Conservation (phyloP, 2,888 invertebrate species). For the Opisthograptis luteolata region DNA sequence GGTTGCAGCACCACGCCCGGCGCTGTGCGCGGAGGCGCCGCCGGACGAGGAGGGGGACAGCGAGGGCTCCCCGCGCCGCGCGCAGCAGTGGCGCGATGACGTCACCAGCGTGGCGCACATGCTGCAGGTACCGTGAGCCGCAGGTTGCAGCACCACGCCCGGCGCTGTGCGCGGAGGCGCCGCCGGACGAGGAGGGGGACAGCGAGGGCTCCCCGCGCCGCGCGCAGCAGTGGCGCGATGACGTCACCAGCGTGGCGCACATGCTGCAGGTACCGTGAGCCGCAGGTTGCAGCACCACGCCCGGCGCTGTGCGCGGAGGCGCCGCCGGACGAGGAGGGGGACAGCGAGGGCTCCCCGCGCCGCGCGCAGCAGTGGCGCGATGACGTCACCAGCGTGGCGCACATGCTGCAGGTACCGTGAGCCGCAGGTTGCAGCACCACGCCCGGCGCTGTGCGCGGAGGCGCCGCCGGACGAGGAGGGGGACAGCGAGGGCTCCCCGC, state of each 20-base stretch:
- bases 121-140: slow-evolving; percentile 51
- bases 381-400: slow-evolving; percentile 54
- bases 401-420: slow-evolving; percentile 49
- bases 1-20: slow-evolving; percentile 87
- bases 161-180: slow-evolving; percentile 60
- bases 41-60: slow-evolving; percentile 50
- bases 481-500: too few species aligned
- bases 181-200: slow-evolving; percentile 50
- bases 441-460: too few species aligned
- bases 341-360: slow-evolving; percentile 58
- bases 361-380: slow-evolving; percentile 65
- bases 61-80: slow-evolving; percentile 60
- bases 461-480: too few species aligned
- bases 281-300: slow-evolving; percentile 88
- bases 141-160: slow-evolving; percentile 88
- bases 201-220: slow-evolving; percentile 59
- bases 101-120: slow-evolving; percentile 48
- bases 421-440: too few species aligned
- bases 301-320: slow-evolving; percentile 65
- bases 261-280: slow-evolving; percentile 51
- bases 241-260: slow-evolving; percentile 51
- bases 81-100: slow-evolving; percentile 66
- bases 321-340: slow-evolving; percentile 45
- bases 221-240: slow-evolving; percentile 65
- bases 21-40: slow-evolving; percentile 60